Conservation (phyloP, 1,140 invertebrate species). For the Meloidogyne exigua region DNA sequence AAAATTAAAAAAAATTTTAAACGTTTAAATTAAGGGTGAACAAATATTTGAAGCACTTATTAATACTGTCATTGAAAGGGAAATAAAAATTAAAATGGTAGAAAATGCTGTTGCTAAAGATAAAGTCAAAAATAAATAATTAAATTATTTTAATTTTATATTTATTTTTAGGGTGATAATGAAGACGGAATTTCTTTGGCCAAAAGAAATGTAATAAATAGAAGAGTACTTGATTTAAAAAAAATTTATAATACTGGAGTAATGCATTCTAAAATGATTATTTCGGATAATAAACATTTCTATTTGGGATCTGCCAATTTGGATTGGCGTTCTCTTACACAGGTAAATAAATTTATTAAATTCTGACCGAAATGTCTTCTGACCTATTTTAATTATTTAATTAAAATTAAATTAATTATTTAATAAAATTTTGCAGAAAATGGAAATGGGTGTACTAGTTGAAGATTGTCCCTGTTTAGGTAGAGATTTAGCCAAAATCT, state of each 20-base stretch:
- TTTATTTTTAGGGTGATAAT: constrained; percentile 48
- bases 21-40: constrained; percentile 55
- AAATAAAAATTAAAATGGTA: constrained; percentile 55
- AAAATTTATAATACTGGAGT: constrained; percentile 79
- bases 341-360: constrained; percentile 68
- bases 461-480: constrained; percentile 81
- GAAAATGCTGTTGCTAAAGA: constrained; percentile 62
- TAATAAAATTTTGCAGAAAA: constrained; percentile 71
- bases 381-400: too few relatives aligned
- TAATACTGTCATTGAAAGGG: constrained; percentile 39
- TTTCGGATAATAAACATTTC: constrained; percentile 74
- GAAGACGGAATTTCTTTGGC: constrained; percentile 53
- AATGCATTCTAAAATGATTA: constrained; percentile 87
- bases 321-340: constrained; percentile 88
- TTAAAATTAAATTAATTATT: background rate
- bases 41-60: constrained; percentile 46
- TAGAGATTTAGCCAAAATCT: constrained; percentile 82
- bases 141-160: background rate
- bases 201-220: constrained; percentile 67
- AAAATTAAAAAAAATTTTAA: too few relatives aligned
- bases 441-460: constrained; percentile 83
- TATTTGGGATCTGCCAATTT: constrained; percentile 71
- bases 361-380: too few relatives aligned
- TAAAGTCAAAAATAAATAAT: constrained; percentile 20
- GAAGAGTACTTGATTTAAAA: constrained; percentile 80